phyloP scores from a whole-genome alignment of 1,140 invertebrate species.

The Ephestia elutella region DNA sequence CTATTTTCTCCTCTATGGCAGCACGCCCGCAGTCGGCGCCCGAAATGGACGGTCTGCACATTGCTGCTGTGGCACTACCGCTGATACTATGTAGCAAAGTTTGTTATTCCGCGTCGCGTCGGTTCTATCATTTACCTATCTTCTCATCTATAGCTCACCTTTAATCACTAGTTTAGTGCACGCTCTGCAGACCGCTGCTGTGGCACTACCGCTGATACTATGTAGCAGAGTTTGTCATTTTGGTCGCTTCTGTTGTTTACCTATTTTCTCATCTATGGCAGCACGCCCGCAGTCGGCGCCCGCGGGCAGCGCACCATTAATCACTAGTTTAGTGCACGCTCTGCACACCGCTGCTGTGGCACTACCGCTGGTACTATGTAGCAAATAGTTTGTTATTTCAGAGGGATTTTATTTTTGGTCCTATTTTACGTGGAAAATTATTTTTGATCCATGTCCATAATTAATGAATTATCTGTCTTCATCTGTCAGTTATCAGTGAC shows the following conservation, averaged over 20 bases:
- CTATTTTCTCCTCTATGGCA: not conserved
- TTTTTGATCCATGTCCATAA: too few relatives aligned
- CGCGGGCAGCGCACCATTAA: constrained; percentile 56
- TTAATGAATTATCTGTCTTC: too few relatives aligned
- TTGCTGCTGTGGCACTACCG: too few relatives aligned
- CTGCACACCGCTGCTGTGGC: constrained; percentile 25
- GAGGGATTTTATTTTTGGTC: not conserved
- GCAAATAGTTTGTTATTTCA: not conserved
- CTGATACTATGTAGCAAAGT: too few relatives aligned
- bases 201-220: too few relatives aligned
- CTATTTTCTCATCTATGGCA: too few relatives aligned
- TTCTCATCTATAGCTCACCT: constrained; percentile 27
- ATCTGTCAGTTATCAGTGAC: too few relatives aligned
- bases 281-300: constrained; percentile 45
- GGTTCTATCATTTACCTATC: not conserved
- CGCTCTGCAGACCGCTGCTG: too few relatives aligned
- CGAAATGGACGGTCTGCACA: too few relatives aligned
- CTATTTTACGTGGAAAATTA: too few relatives aligned
- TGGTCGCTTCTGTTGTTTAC: not conserved
- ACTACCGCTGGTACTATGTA: constrained; percentile 9
- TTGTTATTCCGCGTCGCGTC: not conserved
- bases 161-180: constrained; percentile 65
- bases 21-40: not conserved
- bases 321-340: constrained; percentile 58
- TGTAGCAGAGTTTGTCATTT: too few relatives aligned